Evolutionary conservation across 1,140 invertebrate genomes (phyloP).

Genomic region (Drosophila mayri): DNA sequence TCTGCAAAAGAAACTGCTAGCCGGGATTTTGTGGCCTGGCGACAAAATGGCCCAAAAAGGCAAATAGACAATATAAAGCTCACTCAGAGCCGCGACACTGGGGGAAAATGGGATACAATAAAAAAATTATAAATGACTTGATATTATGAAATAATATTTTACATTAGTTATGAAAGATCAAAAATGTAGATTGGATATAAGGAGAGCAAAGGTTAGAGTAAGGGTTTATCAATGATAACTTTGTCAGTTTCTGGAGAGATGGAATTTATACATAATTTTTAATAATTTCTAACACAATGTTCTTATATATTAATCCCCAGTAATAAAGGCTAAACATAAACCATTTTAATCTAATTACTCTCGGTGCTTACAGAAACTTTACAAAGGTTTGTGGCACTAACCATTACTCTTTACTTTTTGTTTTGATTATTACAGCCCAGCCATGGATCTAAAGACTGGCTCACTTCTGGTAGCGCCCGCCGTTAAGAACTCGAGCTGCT

Average conservation of each 20-base stretch:
- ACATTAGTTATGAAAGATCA: neutral
- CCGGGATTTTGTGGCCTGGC: conserved; percentile 24
- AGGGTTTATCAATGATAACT: neutral
- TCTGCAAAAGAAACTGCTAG: conserved; percentile 36
- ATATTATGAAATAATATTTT: neutral
- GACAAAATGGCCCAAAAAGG: conserved; percentile 6
- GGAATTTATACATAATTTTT: neutral
- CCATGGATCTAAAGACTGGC: conserved; percentile 85
- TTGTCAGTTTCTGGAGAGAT: neutral
- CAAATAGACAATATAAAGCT: conserved; percentile 19
- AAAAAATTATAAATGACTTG: conserved; percentile 9
- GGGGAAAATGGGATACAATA: neutral
- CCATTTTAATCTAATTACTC: no score
- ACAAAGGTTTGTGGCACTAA: conserved; percentile 2
- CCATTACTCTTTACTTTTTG: neutral
- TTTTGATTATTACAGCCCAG: conserved; percentile 41
- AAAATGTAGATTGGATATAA: neutral
- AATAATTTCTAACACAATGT: neutral
- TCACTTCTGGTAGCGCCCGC: conserved; percentile 90
- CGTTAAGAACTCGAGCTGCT: conserved; percentile 92
- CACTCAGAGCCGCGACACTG: conserved; percentile 1
- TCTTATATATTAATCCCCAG: no score
- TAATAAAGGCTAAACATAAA: neutral
- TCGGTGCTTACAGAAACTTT: neutral
- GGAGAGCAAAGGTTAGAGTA: neutral